Base-by-base conservation (phyloP, 2,888 invertebrate species). In the Carterocephalus palaemon region DNA sequence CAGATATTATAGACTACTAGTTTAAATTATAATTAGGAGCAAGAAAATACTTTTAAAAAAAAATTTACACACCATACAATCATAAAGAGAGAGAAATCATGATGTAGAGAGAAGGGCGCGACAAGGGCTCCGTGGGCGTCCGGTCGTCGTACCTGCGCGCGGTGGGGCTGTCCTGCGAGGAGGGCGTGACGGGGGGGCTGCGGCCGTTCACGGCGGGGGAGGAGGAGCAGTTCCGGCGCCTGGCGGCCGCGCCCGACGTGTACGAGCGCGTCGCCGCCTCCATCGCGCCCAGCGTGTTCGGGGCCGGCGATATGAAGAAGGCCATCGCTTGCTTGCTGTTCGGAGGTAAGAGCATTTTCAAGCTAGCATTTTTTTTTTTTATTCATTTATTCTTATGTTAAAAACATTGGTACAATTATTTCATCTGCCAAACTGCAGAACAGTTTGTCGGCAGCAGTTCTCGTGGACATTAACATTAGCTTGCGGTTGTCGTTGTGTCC, bases 261-360 rank as follows among this genome's bases (percentile, higher is more conserved):
- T 97, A 97, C 69, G 97, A 99, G 1, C 90, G 93, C 43, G 89
- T 99, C 45, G 90, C 97, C 0, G 91, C 89, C 59, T 98, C 97
- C 36, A 93, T 99, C 63, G 99, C 99, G 0, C 99, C 99, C 0
- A 98, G 98, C 56, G 99, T 99, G 54, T 99, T 92, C 72, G 99
- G 99, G 0, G 94, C 93, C 10, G 73, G 87, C 1, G 99, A 99
- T 72, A 97, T 99, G 59, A 99, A 99, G 76, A 99, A 97, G 77
- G 96, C 99, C 2, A 96, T 99, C 45, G 95, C 97, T 6, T 95
- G 97, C 63, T 88, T 99, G 49, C 83, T 99, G 23, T 98, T 99
- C 86, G 98, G 98, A 58, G 99, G 95, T 87, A 62, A 37, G 7
- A 3, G 4, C 24, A 7, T 4, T 24, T 4, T 7, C 3, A n/a